A percentile compares a stretch with the other conserved stretches of the same genome.
Evolutionary conservation across 92 coral and sea anemone species (phyloP).

Genomic region (Parazoanthus swiftii): DNA sequence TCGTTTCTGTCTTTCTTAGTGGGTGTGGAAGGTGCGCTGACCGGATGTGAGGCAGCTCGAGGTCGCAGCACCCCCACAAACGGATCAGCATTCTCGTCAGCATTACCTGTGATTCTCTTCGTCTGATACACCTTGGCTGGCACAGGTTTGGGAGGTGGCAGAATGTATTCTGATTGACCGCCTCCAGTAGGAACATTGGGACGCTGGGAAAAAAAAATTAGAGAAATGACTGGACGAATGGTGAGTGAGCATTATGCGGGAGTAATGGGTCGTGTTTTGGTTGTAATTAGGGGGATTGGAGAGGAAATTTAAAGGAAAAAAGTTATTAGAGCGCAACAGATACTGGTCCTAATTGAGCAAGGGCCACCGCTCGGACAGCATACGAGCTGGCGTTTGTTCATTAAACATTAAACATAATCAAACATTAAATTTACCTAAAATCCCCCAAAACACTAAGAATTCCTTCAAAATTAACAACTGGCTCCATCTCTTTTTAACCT

Average conservation of each 20-base stretch:
- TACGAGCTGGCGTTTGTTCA: too few relatives aligned
- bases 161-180: slow-evolving; percentile 61
- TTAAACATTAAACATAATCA: too few relatives aligned
- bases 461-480: too few relatives aligned
- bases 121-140: slow-evolving; percentile 58
- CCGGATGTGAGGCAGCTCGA: slow-evolving; percentile 79
- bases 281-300: too few relatives aligned
- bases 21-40: slow-evolving; percentile 74
- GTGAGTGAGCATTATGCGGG: not conserved
- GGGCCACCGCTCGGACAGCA: too few relatives aligned
- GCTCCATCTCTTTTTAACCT: too few relatives aligned
- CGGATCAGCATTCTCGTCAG: slow-evolving; percentile 55
- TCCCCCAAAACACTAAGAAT: too few relatives aligned
- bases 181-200: slow-evolving; percentile 66
- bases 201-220: slow-evolving; percentile 47
- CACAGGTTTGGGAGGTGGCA: slow-evolving; percentile 78
- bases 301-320: too few relatives aligned
- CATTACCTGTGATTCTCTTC: slow-evolving; percentile 51
- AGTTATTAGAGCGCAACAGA: too few relatives aligned
- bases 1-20: slow-evolving; percentile 51
- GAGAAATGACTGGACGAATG: not conserved
- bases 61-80: slow-evolving; percentile 47
- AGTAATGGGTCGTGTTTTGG: too few relatives aligned
- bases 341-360: too few relatives aligned
- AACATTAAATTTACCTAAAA: too few relatives aligned